phyloP scores from a whole-genome alignment of 2,888 invertebrate genomes.

The Xylota sylvarum region DNA sequence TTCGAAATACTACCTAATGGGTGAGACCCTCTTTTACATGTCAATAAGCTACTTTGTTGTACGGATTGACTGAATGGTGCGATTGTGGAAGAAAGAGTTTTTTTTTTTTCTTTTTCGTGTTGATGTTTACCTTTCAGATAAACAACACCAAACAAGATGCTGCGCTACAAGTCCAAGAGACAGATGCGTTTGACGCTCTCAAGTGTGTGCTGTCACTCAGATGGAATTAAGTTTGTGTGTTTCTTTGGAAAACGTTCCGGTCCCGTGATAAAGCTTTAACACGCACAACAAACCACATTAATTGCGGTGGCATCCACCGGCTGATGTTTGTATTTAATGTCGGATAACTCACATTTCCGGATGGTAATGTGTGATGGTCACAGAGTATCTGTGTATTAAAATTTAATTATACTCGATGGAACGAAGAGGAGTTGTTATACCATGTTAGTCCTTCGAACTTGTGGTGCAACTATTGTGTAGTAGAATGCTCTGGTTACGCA shows the following conservation, averaged over 20 bases:
- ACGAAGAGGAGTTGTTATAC: not conserved
- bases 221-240: conserved; percentile 24
- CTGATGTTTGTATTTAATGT: conserved; percentile 16
- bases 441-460: not conserved
- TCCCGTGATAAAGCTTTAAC: not conserved
- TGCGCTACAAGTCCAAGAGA: conserved; percentile 2
- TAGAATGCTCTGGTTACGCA: not conserved
- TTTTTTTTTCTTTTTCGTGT: conserved; percentile 40
- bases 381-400: conserved; percentile 2
- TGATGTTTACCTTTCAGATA: conserved; percentile 56
- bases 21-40: conserved; percentile 25
- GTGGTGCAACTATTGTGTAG: not conserved
- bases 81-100: conserved; percentile 37
- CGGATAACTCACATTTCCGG: conserved; percentile 44
- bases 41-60: conserved; percentile 65
- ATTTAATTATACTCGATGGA: conserved; percentile 4
- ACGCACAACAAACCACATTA: conserved; percentile 20
- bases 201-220: conserved; percentile 28
- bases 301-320: conserved; percentile 13
- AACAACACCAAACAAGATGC: conserved; percentile 26
- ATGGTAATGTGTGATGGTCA: not conserved
- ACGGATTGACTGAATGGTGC: conserved; percentile 25
- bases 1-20: conserved; percentile 17
- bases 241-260: conserved; percentile 12
- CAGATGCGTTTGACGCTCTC: conserved; percentile 21